Evolutionary conservation across 2,113 vertebrate species (phyloP).

Genomic region (Raja brachyura): DNA sequence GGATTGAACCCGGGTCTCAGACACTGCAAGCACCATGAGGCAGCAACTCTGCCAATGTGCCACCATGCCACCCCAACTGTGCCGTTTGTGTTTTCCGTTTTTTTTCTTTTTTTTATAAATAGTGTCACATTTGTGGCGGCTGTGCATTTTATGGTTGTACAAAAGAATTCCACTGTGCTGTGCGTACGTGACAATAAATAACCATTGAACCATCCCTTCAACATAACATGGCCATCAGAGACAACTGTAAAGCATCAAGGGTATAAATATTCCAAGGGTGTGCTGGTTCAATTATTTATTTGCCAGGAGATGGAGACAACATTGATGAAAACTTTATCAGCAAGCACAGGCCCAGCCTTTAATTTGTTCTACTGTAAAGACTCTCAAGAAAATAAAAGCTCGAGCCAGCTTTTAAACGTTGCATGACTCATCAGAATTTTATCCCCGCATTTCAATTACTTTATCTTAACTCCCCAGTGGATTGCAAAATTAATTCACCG

Average conservation of each 20-base stretch:
- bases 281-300: background rate
- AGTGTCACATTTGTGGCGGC: no score
- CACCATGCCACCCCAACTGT: no score
- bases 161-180: no score
- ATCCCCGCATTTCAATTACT: background rate
- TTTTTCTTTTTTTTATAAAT: no score
- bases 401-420: background rate
- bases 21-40: no score
- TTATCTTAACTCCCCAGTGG: no score
- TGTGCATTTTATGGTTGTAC: no score
- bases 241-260: background rate
- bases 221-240: background rate
- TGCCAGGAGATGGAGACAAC: background rate
- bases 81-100: no score
- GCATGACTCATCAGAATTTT: background rate
- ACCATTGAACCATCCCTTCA: background rate
- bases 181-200: no score
- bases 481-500: no score
- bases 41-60: no score
- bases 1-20: no score
- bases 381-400: background rate
- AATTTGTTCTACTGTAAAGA: background rate
- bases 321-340: background rate
- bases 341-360: background rate
- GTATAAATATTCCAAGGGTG: background rate